Conservation (phyloP, 2,113 vertebrate genomes). For the Phrynosoma platyrhinos region DNA sequence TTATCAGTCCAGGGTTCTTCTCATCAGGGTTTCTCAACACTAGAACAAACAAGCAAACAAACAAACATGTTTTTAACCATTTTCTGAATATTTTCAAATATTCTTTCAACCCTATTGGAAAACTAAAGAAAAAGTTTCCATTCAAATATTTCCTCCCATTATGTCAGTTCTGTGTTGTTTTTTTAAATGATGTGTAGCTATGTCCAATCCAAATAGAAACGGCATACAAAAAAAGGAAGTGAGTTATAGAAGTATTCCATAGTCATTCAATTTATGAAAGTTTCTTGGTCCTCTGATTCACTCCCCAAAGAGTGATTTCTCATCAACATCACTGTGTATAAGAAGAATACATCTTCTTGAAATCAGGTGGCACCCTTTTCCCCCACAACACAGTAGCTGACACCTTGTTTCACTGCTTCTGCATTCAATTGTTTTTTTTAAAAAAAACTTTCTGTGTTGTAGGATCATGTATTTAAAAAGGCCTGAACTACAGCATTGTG, state of each 20-base stretch:
- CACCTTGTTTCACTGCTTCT: background rate
- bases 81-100: too few relatives aligned
- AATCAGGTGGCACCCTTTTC: constrained; percentile 5
- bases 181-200: background rate
- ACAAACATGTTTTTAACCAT: too few relatives aligned
- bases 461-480: constrained; percentile 37
- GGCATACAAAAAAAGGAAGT: background rate
- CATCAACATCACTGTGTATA: constrained; percentile 19
- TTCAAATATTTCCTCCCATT: background rate
- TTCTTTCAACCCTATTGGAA: too few relatives aligned
- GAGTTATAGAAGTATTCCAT: background rate
- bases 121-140: too few relatives aligned
- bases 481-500: constrained; percentile 33
- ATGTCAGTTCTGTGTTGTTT: background rate
- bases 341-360: constrained; percentile 45
- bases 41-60: too few relatives aligned
- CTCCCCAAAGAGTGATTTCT: constrained; percentile 50
- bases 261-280: constrained; percentile 24
- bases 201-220: background rate
- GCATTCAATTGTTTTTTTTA: constrained; percentile 25
- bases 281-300: constrained; percentile 29
- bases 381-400: constrained; percentile 1
- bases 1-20: too few relatives aligned
- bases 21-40: too few relatives aligned
- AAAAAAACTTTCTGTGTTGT: background rate